Conservation (phyloP, 2,888 invertebrate species). For the Tribolium freemani region DNA sequence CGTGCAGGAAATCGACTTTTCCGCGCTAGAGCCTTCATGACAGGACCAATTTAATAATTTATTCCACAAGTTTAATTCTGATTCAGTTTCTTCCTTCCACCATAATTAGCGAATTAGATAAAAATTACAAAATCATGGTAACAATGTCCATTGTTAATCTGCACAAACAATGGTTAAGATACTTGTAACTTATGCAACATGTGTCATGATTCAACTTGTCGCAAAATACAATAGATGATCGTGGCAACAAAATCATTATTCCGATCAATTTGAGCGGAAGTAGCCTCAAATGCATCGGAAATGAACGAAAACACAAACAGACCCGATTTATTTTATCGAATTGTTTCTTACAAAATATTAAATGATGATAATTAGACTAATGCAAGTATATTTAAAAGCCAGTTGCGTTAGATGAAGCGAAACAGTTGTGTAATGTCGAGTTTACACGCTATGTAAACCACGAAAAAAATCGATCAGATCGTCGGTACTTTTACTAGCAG, state of each 20-base stretch:
- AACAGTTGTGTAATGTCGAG: neutral
- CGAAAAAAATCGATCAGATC: neutral
- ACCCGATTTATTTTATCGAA: neutral
- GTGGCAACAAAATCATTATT: conserved; percentile 5
- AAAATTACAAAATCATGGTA: conserved; percentile 12
- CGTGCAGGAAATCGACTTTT: too few relatives aligned
- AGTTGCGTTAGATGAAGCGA: neutral
- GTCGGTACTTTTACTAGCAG: neutral
- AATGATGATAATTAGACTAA: neutral
- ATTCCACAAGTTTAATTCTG: neutral
- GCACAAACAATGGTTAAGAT: conserved; percentile 25
- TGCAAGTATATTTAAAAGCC: neutral
- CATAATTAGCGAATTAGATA: neutral
- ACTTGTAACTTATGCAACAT: conserved; percentile 9
- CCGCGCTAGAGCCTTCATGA: too few relatives aligned
- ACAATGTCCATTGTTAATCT: conserved; percentile 23
- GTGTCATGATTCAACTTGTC: conserved; percentile 18
- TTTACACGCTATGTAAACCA: neutral
- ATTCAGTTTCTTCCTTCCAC: neutral
- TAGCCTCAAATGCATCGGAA: neutral
- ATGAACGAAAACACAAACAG: neutral
- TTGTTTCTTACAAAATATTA: neutral
- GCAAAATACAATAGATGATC: conserved; percentile 18
- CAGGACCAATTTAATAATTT: too few relatives aligned
- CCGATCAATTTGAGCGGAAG: conserved; percentile 18